A percentile compares a stretch with the other conserved stretches of the same genome.
Conservation (phyloP, 2,888 invertebrate species). For the Sminthurides aquaticus region DNA sequence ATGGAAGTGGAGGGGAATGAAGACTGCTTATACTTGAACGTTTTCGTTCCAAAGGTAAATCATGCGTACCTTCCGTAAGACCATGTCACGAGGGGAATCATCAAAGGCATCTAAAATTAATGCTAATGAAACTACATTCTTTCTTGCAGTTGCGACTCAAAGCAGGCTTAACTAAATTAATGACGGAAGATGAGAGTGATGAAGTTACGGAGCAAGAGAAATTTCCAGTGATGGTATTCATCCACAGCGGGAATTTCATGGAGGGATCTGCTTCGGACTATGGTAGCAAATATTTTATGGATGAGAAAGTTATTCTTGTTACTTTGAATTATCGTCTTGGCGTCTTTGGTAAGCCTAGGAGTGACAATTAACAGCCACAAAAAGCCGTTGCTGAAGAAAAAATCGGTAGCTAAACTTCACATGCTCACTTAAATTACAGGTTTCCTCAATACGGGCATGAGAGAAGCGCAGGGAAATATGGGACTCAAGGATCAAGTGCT, state of each 20-base stretch:
- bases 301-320: conserved; percentile 38
- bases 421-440: conserved; percentile 13
- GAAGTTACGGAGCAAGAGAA: conserved; percentile 1
- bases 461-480: conserved; percentile 26
- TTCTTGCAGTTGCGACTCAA: conserved; percentile 14
- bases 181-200: conserved; percentile 3
- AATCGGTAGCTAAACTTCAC: not conserved
- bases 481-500: conserved; percentile 37
- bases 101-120: too few relatives aligned
- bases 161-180: conserved; percentile 2
- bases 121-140: too few relatives aligned
- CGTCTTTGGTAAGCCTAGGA: conserved; percentile 27
- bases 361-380: too few relatives aligned
- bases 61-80: too few relatives aligned
- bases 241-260: conserved; percentile 41
- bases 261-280: conserved; percentile 36
- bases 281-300: conserved; percentile 42
- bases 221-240: conserved; percentile 39
- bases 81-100: too few relatives aligned
- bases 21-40: conserved; percentile 33
- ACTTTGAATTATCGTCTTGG: conserved; percentile 36
- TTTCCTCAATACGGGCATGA: conserved; percentile 29
- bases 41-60: conserved; percentile 35
- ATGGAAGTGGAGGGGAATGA: conserved; percentile 30
- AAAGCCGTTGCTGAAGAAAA: not conserved